Conservation (phyloP, 2,888 invertebrate genomes). For the Leptopilina syphax region DNA sequence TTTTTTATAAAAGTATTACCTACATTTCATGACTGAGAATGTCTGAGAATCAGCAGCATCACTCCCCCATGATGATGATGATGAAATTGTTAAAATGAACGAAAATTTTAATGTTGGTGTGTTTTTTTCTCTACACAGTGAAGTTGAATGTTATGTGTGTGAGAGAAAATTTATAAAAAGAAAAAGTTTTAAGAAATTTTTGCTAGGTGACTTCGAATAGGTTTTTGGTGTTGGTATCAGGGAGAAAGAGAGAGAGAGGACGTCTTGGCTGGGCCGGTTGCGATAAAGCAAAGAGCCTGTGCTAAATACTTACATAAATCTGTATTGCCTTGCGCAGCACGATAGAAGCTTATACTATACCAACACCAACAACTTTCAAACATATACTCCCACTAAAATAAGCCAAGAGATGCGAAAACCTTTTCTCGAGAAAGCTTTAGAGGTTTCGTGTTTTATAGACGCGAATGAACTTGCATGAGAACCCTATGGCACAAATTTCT, state of each 20-base stretch:
- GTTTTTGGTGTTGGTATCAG: conserved; percentile 14
- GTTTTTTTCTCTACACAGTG: not conserved
- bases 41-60: too few relatives aligned
- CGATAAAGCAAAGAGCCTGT: conserved; percentile 76
- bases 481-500: not conserved
- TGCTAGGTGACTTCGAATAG: conserved; percentile 6
- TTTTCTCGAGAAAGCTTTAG: conserved; percentile 33
- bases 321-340: conserved; percentile 75
- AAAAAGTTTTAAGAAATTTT: not conserved
- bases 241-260: conserved; percentile 47
- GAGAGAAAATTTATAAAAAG: not conserved
- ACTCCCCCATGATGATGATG: too few relatives aligned
- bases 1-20: too few relatives aligned
- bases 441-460: conserved; percentile 28
- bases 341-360: conserved; percentile 70
- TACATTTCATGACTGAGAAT: too few relatives aligned
- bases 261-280: conserved; percentile 74
- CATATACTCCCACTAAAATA: conserved; percentile 50
- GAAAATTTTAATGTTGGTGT: too few relatives aligned
- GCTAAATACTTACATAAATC: conserved; percentile 78
- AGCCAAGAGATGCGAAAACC: conserved; percentile 43
- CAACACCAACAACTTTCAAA: conserved; percentile 54
- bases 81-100: too few relatives aligned
- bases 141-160: not conserved
- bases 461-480: conserved; percentile 31